Evolutionary conservation across 2,113 vertebrate genomes (phyloP), one percentile per base, ranked within the genome.

Genomic region (Corynorhinus townsendii): DNA sequence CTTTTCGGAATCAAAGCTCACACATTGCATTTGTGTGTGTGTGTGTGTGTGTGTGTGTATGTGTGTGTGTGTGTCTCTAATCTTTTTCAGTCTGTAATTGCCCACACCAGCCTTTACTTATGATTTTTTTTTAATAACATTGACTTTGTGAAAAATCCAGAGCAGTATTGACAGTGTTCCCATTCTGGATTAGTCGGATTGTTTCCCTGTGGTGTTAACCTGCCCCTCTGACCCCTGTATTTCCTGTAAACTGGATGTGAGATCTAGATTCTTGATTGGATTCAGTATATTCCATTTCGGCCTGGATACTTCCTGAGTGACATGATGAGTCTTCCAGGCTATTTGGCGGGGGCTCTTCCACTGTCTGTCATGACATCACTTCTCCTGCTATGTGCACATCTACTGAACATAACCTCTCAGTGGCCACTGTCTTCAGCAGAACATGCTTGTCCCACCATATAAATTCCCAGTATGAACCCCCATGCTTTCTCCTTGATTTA

Each of bases 1-100:
- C 22, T 95, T 87, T 94, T 4, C 20, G 56, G 79, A 43, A 22
- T 76, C n/a, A 40, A 75, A 79, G 62, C 62, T 76, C 62, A 52
- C 11, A 45, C 2, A 30, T 4, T 17, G 5, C 4, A 6, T 49
- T 38, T 24, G 20, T 69, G 26, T 68, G 17, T 62, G 30, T 71
- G 40, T 40, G 3, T 59, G 16, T 69, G n/a, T 69, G 20, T 64
- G 26, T 72, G 30, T 40, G 1, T 59, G 7, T 68, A n/a, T n/a
- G n/a, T 69, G n/a, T 69, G 20, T 64, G 26, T 72, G 30, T 40
- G 1, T 59, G 7, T 68, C 30, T 52, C 22, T 22, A 24, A 11
- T 82, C 14, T 38, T 45, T 49, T 90, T 81, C 45, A 35, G 64
- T 54, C 30, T 73, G 38, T 64, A 73, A 68, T 54, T 1, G 11